phyloP scores from a whole-genome alignment of 2,797 vertebrate species.

The Meriones psammophilus region DNA sequence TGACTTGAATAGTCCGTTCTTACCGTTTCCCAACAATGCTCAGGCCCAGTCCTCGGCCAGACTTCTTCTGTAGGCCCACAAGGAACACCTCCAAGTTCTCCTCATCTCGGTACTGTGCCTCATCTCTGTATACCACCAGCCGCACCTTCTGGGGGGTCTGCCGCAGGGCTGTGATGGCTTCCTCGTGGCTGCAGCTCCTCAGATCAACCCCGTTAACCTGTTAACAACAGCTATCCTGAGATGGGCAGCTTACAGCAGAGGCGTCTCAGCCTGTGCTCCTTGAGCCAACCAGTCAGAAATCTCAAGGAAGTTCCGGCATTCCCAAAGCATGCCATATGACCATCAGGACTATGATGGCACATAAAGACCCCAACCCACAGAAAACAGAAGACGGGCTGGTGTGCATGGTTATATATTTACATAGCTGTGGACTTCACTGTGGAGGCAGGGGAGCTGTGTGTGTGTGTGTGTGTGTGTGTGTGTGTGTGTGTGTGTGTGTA shows the following conservation, averaged over 20 bases:
- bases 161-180: slow-evolving; percentile 94
- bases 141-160: slow-evolving; percentile 94
- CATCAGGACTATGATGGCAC: not conserved
- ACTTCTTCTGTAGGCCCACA: slow-evolving; percentile 95
- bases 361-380: not conserved
- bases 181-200: slow-evolving; percentile 93
- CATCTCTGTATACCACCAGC: slow-evolving; percentile 93
- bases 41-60: slow-evolving; percentile 94
- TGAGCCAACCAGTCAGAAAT: not conserved
- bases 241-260: not conserved
- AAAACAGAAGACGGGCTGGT: not conserved
- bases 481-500: not conserved
- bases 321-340: not conserved
- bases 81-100: slow-evolving; percentile 94
- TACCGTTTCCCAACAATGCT: slow-evolving; percentile 96
- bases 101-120: slow-evolving; percentile 94
- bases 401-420: not conserved
- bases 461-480: not conserved
- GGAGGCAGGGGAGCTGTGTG: not conserved
- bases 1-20: slow-evolving; percentile 16
- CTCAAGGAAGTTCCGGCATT: slow-evolving; percentile 19
- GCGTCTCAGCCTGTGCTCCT: not conserved
- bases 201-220: slow-evolving; percentile 96
- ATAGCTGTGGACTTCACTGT: not conserved
- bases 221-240: not conserved